Conservation (phyloP, 2,797 vertebrate species). For the Neomorphus geoffroyi region DNA sequence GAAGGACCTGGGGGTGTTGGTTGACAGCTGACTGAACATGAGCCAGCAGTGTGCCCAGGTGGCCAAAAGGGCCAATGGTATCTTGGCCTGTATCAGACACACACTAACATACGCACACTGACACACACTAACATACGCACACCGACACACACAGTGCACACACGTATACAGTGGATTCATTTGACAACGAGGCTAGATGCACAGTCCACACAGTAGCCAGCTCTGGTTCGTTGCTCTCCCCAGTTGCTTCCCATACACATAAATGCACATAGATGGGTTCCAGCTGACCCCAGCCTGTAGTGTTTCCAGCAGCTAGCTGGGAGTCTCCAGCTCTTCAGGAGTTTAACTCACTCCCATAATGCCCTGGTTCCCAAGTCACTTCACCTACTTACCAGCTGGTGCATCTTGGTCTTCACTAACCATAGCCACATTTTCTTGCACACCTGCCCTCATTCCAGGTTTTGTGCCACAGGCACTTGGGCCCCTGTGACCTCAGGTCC, state of each 20-base stretch:
- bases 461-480: neutral
- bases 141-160: neutral
- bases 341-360: too few relatives aligned
- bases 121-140: too few relatives aligned
- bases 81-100: too few relatives aligned
- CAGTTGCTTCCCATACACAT: neutral
- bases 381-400: neutral
- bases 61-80: too few relatives aligned
- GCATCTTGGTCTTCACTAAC: neutral
- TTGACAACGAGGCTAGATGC: too few relatives aligned
- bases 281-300: neutral
- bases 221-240: too few relatives aligned
- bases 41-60: too few relatives aligned
- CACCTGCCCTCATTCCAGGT: neutral
- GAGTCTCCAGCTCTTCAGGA: neutral
- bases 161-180: neutral
- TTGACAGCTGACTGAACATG: too few relatives aligned
- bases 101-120: too few relatives aligned
- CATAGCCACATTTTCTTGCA: rapidly evolving
- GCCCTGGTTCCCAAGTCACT: neutral
- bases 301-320: neutral
- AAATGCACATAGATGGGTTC: neutral
- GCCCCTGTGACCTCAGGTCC: neutral
- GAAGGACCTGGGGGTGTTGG: too few relatives aligned
- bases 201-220: neutral